Evolutionary conservation across 1,140 invertebrate species (phyloP), one percentile per base, ranked within the genome.

Genomic region (Calephelis nemesis): DNA sequence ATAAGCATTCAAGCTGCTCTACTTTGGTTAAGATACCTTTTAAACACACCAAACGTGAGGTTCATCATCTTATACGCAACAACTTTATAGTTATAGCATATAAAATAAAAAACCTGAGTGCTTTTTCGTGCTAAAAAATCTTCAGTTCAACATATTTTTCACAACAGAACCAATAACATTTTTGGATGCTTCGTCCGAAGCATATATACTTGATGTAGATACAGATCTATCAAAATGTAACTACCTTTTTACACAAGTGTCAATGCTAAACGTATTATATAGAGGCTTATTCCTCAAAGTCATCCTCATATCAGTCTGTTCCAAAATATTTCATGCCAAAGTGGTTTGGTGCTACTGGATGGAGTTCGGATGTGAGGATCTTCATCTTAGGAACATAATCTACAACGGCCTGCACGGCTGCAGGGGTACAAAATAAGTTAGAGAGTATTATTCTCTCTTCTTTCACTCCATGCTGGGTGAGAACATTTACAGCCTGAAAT

Each of bases 261-360:
- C 42, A 8, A 58, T 19, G 54, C 54, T 11, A 2, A 30, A 13
- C 7, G 1, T 49, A 30, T 10, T 12, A 15, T 12, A 10, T 42
- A 50, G 48, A 45, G 39, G 39, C n/a, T 69, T 64, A 71, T 30
- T 68, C 64, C 66, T 76, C 75, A 71, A 81, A 81, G 39, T 82
- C 80, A 49, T 84, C 81, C 63, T 82, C 81, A 63, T 82, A 90
- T 95, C 95, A 99, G 93, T 99, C 98, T 72, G 98, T 99, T 79
- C 98, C 98, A 95, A 99, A 99, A 93, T 99, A 99, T 92, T 98
- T 98, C 92, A 98, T 97, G 74, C 98, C 98, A 93, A 99, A 99
- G 92, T 99, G 98, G 93, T 98, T 99, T 12, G 98, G 98, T 39
- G 98, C 97, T n/a, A 98, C 95, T 8, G 95, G 95, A 92, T 99